Percentiles rank a stretch among this genome's conserved stretches.
Conservation (phyloP, 2,888 invertebrate genomes). For the Perithous albicinctus region DNA sequence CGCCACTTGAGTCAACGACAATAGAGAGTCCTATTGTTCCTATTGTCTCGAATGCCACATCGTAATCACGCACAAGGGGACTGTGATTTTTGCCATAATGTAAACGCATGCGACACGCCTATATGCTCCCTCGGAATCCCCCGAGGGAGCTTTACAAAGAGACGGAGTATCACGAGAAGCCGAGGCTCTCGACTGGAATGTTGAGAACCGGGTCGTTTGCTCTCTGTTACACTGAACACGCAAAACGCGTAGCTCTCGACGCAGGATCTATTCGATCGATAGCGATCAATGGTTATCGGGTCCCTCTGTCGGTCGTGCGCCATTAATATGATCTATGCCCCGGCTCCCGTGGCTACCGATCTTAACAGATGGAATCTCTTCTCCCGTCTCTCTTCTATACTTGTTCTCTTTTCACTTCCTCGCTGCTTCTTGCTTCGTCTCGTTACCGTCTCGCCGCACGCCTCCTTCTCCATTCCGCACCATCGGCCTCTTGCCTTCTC, state of each 20-base stretch:
- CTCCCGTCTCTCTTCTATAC: conserved; percentile 22
- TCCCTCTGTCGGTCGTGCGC: conserved; percentile 72
- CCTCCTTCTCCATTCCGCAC: background rate
- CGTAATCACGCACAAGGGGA: no score
- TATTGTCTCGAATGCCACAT: no score
- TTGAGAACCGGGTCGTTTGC: background rate
- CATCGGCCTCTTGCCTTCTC: conserved; percentile 29
- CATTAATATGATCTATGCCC: conserved; percentile 84
- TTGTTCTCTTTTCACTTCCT: conserved; percentile 34
- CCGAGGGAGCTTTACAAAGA: conserved; percentile 41
- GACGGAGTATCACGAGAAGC: conserved; percentile 12
- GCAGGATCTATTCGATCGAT: conserved; percentile 71
- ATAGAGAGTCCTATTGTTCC: no score
- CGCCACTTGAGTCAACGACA: conserved; percentile 45
- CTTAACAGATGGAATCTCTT: conserved; percentile 74
- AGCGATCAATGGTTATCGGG: conserved; percentile 73
- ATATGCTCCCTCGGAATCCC: conserved; percentile 46
- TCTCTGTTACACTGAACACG: conserved; percentile 35
- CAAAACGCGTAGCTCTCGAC: conserved; percentile 38
- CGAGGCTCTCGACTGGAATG: conserved; percentile 26
- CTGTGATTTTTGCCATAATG: background rate
- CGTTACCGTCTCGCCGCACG: conserved; percentile 6
- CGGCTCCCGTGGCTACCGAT: conserved; percentile 82
- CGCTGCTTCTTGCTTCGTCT: conserved; percentile 18
- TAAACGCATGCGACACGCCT: conserved; percentile 24